Conservation (phyloP, 2,888 invertebrate species). For the Trichopoda pennipes region DNA sequence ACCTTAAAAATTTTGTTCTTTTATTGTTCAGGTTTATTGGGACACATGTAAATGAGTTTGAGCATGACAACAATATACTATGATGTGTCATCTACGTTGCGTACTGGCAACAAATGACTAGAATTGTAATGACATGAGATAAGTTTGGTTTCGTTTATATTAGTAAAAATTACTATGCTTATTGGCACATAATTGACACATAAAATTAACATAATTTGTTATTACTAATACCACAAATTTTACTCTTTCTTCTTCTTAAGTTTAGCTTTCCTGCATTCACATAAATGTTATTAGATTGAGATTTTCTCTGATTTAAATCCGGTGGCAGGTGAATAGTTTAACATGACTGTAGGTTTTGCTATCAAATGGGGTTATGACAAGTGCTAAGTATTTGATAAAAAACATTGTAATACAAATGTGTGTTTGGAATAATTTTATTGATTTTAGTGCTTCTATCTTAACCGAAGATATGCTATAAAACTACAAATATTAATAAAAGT, state of each 20-base stretch:
- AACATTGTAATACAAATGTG: slow-evolving; percentile 58
- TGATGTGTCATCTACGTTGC: slow-evolving; percentile 12
- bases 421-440: slow-evolving; percentile 62
- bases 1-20: slow-evolving; percentile 37
- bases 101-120: neutral
- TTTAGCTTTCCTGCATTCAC: neutral
- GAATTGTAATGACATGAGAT: slow-evolving; percentile 29
- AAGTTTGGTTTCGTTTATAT: slow-evolving; percentile 41
- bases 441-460: neutral
- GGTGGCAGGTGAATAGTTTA: slow-evolving; percentile 5
- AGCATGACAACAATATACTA: neutral
- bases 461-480: neutral
- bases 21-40: slow-evolving; percentile 7
- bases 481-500: neutral
- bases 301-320: neutral
- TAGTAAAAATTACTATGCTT: slow-evolving; percentile 70
- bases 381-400: slow-evolving; percentile 48
- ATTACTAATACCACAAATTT: slow-evolving; percentile 26
- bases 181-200: slow-evolving; percentile 80
- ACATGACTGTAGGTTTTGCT: slow-evolving; percentile 14
- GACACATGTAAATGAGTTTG: slow-evolving; percentile 17
- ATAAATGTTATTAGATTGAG: slow-evolving; percentile 23
- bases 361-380: slow-evolving; percentile 32
- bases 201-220: slow-evolving; percentile 79
- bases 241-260: neutral